Conservation (phyloP, 2,113 vertebrate species). For the Gopherus evgoodei region DNA sequence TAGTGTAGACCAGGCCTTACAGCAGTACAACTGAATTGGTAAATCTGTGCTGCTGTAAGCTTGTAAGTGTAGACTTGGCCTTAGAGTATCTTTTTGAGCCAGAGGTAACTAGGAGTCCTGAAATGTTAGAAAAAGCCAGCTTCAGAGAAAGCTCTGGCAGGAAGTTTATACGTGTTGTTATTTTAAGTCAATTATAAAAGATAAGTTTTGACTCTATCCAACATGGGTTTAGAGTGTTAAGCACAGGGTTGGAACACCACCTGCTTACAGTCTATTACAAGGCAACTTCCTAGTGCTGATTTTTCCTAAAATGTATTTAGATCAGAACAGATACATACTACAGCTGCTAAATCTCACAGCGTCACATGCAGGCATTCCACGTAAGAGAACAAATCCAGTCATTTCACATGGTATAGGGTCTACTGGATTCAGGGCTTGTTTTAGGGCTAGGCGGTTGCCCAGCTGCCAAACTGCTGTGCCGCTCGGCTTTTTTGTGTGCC, state of each 20-base stretch:
- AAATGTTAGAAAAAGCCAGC: neutral
- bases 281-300: neutral
- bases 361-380: neutral
- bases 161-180: neutral
- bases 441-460: no score
- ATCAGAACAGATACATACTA: no score
- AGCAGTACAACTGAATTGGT: no score
- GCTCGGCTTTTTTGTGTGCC: no score
- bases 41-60: no score
- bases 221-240: neutral
- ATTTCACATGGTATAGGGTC: neutral
- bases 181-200: neutral
- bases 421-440: no score
- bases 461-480: no score
- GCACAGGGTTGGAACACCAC: fast-evolving
- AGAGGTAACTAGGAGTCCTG: neutral
- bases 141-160: neutral
- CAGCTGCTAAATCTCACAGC: neutral
- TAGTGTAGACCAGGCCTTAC: no score
- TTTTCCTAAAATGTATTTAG: neutral
- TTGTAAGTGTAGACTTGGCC: no score
- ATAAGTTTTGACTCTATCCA: neutral
- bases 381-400: neutral
- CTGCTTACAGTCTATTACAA: neutral
- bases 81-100: neutral